Percentiles rank a stretch among this genome's conserved stretches.
phyloP scores from a whole-genome alignment of 2,797 vertebrate genomes.

The Sarcoramphus papa region DNA sequence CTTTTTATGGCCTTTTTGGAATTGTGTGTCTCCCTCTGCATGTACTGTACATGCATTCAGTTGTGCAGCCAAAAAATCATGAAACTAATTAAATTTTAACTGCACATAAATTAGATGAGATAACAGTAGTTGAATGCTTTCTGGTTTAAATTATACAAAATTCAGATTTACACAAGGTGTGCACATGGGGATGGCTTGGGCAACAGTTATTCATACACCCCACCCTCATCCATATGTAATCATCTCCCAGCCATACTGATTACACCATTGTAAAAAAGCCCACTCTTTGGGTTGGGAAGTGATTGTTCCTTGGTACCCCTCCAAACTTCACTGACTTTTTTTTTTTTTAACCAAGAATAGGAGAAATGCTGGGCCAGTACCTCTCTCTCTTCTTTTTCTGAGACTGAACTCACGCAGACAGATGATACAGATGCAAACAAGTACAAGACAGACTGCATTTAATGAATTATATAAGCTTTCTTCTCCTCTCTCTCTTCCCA shows the following conservation, averaged over 20 bases:
- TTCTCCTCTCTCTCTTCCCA: neutral
- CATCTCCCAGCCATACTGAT: constrained; percentile 17
- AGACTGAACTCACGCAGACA: neutral
- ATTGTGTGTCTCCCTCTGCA: constrained; percentile 27
- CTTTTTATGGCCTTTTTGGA: constrained; percentile 43
- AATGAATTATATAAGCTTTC: neutral
- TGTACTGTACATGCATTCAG: neutral
- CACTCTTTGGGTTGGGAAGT: neutral
- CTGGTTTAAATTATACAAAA: constrained; percentile 51
- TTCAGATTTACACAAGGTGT: constrained; percentile 53
- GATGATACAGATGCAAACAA: neutral
- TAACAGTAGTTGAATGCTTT: constrained; percentile 51
- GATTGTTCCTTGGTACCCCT: constrained; percentile 36
- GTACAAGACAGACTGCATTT: neutral
- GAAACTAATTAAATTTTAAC: constrained; percentile 57
- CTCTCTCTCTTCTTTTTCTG: neutral
- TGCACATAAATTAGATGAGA: constrained; percentile 70
- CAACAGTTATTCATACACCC: constrained; percentile 42
- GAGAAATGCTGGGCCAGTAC: neutral
- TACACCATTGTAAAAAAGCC: constrained; percentile 34
- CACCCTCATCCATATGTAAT: constrained; percentile 45
- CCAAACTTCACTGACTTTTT: neutral
- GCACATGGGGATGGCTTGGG: constrained; percentile 39
- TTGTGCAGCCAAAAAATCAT: constrained; percentile 58
- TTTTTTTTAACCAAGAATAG: neutral